phyloP scores from a whole-genome alignment of 2,797 vertebrate genomes.

The Megaceryle alcyon region DNA sequence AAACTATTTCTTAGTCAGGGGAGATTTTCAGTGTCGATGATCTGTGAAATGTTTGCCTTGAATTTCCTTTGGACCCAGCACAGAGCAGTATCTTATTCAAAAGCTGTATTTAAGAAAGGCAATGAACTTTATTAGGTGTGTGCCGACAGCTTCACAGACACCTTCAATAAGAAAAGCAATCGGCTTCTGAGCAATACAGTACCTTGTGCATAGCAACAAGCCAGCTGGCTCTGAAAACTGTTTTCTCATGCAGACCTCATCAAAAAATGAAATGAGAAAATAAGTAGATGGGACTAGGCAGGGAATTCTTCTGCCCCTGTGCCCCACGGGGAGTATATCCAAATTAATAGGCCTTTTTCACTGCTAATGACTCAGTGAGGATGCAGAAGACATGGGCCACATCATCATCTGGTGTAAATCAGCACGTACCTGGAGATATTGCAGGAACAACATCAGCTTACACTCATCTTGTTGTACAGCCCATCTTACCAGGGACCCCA shows the following conservation, averaged over 20 bases:
- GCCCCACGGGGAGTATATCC: constrained; percentile 15
- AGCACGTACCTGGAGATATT: not conserved
- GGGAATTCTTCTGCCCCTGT: constrained; percentile 62
- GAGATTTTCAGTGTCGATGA: constrained; percentile 26
- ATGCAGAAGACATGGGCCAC: not conserved
- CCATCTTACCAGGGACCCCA: not conserved
- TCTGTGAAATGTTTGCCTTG: constrained; percentile 60
- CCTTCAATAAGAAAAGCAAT: constrained; percentile 34
- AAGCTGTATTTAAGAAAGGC: constrained; percentile 36
- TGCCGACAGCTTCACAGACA: not conserved
- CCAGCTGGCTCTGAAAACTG: constrained; percentile 29
- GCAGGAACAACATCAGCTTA: not conserved
- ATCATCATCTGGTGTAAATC: not conserved
- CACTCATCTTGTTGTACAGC: not conserved
- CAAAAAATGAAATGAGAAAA: constrained; percentile 68
- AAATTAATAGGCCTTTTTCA: constrained; percentile 55
- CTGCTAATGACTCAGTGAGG: constrained; percentile 32
- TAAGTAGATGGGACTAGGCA: constrained; percentile 45
- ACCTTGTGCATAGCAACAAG: constrained; percentile 61
- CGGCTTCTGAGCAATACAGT: not conserved
- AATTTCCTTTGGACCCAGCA: constrained; percentile 31
- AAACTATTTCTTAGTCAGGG: not conserved
- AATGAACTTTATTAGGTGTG: constrained; percentile 56
- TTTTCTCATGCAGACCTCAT: constrained; percentile 54
- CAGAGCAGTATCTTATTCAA: constrained; percentile 14